A percentile compares a stretch with the other conserved stretches of the same genome.
Conservation (phyloP, 2,797 vertebrate species). For the Spheniscus humboldti region DNA sequence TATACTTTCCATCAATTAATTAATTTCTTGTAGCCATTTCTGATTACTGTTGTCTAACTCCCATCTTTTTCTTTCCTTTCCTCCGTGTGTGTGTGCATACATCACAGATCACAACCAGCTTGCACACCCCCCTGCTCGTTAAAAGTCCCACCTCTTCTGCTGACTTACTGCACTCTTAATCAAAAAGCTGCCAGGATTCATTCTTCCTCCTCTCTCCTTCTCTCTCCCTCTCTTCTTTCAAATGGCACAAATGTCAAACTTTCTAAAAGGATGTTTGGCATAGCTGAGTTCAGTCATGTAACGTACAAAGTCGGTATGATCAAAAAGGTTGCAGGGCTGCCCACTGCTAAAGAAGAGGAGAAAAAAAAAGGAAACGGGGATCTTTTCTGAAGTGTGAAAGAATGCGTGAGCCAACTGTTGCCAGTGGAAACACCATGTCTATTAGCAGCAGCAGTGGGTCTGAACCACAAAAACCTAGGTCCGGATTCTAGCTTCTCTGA, state of each 20-base stretch:
- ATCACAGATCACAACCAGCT: background rate
- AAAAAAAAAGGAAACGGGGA: slow-evolving; percentile 64
- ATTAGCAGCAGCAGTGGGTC: slow-evolving; percentile 20
- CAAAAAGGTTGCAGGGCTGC: slow-evolving; percentile 78
- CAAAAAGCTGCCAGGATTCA: slow-evolving; percentile 75
- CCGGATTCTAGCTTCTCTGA: background rate
- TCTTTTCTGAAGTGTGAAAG: slow-evolving; percentile 72
- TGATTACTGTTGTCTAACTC: slow-evolving; percentile 62
- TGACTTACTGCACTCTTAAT: slow-evolving; percentile 77
- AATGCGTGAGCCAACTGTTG: slow-evolving; percentile 58
- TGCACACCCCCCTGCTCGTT: background rate
- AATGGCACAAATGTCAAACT: slow-evolving; percentile 77
- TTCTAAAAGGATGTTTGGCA: slow-evolving; percentile 78
- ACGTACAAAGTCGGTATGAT: slow-evolving; percentile 74
- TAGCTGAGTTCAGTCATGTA: slow-evolving; percentile 76
- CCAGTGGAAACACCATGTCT: slow-evolving; percentile 51
- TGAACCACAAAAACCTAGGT: slow-evolving; percentile 3
- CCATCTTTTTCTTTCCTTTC: slow-evolving; percentile 14
- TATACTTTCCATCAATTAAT: slow-evolving; percentile 51
- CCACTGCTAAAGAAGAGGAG: slow-evolving; percentile 73
- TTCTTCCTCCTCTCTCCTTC: slow-evolving; percentile 66
- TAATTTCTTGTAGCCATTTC: slow-evolving; percentile 59
- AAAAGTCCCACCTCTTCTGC: slow-evolving; percentile 72
- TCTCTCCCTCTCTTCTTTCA: slow-evolving; percentile 62
- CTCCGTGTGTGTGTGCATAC: background rate